Conservation (phyloP, 2,888 invertebrate genomes). For the Litoditis marina region DNA sequence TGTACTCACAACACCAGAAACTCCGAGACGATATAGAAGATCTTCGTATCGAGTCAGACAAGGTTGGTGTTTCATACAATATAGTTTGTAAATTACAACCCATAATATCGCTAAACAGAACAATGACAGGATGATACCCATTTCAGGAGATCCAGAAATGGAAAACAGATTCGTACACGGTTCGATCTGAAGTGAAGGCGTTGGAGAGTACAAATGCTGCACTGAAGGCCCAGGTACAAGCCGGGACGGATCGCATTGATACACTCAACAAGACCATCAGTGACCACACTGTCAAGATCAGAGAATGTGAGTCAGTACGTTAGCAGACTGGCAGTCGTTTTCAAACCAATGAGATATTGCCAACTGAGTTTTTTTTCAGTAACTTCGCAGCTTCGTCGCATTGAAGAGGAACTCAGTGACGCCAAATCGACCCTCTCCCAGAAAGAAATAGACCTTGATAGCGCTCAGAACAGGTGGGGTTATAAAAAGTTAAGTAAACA, state of each 20-base stretch:
- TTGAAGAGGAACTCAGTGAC: constrained; percentile 59
- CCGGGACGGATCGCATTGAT: constrained; percentile 53
- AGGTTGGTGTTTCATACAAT: constrained; percentile 33
- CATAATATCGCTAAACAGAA: no score
- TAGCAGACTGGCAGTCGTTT: not conserved
- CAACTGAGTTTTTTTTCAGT: constrained; percentile 29
- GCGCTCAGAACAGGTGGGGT: constrained; percentile 41
- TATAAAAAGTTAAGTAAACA: not conserved
- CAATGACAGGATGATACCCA: no score
- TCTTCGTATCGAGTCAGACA: constrained; percentile 50
- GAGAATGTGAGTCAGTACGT: constrained; percentile 47
- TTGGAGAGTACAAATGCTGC: constrained; percentile 54
- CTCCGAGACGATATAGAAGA: constrained; percentile 57
- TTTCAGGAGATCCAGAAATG: constrained; percentile 58
- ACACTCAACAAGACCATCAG: constrained; percentile 56
- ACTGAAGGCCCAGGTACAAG: constrained; percentile 55
- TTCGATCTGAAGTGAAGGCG: constrained; percentile 55
- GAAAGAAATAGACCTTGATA: constrained; percentile 57
- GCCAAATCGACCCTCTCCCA: constrained; percentile 38
- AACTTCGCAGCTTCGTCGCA: constrained; percentile 54
- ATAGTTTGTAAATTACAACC: not conserved
- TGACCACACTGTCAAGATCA: constrained; percentile 55
- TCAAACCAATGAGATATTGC: not conserved
- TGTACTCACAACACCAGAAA: constrained; percentile 52
- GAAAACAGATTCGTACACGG: constrained; percentile 58